phyloP scores from a whole-genome alignment of 2,888 invertebrate species.

The Sepioteuthis lessoniana region DNA sequence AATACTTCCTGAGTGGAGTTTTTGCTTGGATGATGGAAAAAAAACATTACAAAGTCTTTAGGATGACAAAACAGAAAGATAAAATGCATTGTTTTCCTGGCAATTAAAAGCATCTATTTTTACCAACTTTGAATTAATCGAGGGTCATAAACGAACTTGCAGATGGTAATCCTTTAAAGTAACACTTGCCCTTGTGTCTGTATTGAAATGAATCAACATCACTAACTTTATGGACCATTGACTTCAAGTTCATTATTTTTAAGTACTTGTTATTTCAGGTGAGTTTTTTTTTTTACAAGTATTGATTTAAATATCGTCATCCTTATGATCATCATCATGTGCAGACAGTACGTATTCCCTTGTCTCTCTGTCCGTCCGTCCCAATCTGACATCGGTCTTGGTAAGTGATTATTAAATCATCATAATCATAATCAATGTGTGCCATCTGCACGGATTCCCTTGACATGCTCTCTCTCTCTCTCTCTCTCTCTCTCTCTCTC shows the following conservation, averaged over 20 bases:
- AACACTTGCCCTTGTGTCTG: neutral
- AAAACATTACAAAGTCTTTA: neutral
- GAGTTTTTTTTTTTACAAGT: too few relatives aligned
- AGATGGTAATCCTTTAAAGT: neutral
- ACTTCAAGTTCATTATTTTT: neutral
- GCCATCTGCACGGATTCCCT: too few relatives aligned
- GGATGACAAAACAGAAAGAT: neutral
- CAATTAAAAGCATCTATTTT: conserved; percentile 4
- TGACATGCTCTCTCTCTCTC: too few relatives aligned
- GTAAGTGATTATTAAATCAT: too few relatives aligned
- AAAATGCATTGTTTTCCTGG: neutral
- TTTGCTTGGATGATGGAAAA: neutral
- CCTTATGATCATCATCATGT: too few relatives aligned
- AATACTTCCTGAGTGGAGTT: neutral
- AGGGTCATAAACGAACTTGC: neutral
- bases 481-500: too few relatives aligned
- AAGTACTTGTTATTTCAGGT: neutral
- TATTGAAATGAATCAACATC: neutral
- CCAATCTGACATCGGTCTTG: too few relatives aligned
- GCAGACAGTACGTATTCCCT: too few relatives aligned
- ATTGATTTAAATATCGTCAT: too few relatives aligned
- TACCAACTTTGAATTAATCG: neutral
- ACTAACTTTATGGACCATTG: neutral
- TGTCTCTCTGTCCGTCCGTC: too few relatives aligned
- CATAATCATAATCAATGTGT: too few relatives aligned